phyloP scores from a whole-genome alignment of 2,888 invertebrate species.

The Alviniconcha strummeri region DNA sequence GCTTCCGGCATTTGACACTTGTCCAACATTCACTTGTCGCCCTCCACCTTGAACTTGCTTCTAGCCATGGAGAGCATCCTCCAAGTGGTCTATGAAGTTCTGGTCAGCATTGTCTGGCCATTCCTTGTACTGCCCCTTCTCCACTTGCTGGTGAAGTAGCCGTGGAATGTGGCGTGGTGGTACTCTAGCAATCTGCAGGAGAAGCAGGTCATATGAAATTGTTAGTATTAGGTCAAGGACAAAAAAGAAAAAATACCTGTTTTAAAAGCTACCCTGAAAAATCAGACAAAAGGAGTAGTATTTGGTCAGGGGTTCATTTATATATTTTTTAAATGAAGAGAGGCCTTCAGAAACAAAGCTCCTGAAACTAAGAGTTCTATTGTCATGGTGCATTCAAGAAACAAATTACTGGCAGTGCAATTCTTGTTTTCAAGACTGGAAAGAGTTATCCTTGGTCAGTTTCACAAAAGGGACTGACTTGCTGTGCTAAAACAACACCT shows the following conservation, averaged over 20 bases:
- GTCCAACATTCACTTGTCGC: not conserved
- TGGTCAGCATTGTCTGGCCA: constrained; percentile 22
- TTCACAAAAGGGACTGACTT: too few relatives aligned
- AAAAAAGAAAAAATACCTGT: not conserved
- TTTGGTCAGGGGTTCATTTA: not conserved
- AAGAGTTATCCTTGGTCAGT: too few relatives aligned
- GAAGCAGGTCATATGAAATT: too few relatives aligned
- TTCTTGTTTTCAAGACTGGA: too few relatives aligned
- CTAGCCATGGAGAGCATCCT: not conserved
- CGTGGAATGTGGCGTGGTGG: not conserved
- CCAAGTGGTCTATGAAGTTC: constrained; percentile 14
- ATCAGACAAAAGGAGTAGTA: not conserved
- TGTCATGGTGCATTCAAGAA: too few relatives aligned
- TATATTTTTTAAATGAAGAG: not conserved
- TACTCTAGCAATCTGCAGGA: not conserved
- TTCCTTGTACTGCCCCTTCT: not conserved
- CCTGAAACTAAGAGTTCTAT: not conserved
- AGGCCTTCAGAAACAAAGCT: not conserved
- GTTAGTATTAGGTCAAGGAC: not conserved
- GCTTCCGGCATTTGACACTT: not conserved
- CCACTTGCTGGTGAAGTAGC: constrained; percentile 1
- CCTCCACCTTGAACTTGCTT: too few relatives aligned
- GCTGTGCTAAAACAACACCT: too few relatives aligned
- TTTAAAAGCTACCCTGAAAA: not conserved
- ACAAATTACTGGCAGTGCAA: too few relatives aligned